Evolutionary conservation across 2,113 vertebrate species (phyloP).

Genomic region (Varanus komodoensis): DNA sequence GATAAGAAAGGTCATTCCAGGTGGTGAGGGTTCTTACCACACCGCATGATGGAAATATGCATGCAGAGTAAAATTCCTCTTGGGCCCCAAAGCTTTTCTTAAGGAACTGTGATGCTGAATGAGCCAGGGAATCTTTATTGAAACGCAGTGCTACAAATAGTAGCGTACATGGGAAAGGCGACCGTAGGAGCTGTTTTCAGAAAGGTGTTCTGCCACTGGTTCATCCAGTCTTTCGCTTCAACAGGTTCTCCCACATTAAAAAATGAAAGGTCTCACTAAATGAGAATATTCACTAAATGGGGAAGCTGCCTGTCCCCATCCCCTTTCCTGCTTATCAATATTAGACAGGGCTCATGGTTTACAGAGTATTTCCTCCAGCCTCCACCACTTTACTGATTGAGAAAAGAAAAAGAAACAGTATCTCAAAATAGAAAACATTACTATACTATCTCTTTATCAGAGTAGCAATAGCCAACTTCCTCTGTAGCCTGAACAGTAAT

Average conservation of each 20-base stretch:
- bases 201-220: not conserved
- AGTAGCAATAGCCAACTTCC: not conserved
- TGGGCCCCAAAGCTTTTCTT: not conserved
- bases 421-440: too few species aligned
- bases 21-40: not conserved
- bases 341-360: not conserved
- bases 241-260: not conserved
- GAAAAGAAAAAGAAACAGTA: not conserved
- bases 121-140: not conserved
- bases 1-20: not conserved
- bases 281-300: not conserved
- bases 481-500: not conserved
- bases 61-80: not conserved
- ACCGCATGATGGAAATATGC: not conserved
- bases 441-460: not conserved
- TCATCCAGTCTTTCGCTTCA: not conserved
- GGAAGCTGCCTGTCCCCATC: not conserved
- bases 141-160: not conserved
- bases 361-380: not conserved
- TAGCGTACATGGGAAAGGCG: not conserved
- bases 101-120: not conserved
- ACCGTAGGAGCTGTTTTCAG: not conserved
- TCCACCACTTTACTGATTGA: not conserved
- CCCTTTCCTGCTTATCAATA: not conserved
- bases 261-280: too few species aligned